Evolutionary conservation across 1,140 invertebrate genomes (phyloP).

Genomic region (Panulirus ornatus): DNA sequence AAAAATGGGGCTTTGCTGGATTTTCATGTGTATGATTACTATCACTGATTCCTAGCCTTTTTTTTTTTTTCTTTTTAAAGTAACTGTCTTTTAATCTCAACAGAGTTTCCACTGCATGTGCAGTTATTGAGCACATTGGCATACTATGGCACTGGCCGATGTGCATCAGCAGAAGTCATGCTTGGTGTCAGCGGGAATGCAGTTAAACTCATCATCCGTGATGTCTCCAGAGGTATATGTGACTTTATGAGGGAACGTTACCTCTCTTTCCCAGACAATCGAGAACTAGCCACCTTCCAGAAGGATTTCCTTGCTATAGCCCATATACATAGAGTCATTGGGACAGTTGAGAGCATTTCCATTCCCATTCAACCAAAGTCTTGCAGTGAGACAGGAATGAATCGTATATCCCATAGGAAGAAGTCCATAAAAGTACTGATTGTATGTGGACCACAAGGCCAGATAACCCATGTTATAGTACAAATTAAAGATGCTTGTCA

Average conservation of each 20-base stretch:
- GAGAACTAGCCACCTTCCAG: background rate
- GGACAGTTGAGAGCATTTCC: background rate
- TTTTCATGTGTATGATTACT: too few species aligned
- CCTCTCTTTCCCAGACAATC: background rate
- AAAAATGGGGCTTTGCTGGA: too few species aligned
- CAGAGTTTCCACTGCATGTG: background rate
- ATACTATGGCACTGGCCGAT: background rate
- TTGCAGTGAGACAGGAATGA: background rate
- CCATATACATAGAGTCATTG: background rate
- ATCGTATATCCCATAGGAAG: background rate
- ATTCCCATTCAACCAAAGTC: background rate
- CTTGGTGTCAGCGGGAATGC: background rate
- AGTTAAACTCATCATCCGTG: background rate
- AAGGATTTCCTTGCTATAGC: background rate
- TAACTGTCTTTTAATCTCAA: too few species aligned
- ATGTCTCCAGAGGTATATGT: background rate
- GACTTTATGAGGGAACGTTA: background rate
- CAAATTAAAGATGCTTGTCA: background rate
- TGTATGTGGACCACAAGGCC: background rate
- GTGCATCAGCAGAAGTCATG: background rate
- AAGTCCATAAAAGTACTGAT: background rate
- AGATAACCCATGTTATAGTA: background rate
- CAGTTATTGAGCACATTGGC: background rate
- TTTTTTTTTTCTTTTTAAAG: too few species aligned
- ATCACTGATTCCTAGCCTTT: too few species aligned